Evolutionary conservation across 2,888 invertebrate species (phyloP).

Genomic region (Pachliopta kotzebuea): DNA sequence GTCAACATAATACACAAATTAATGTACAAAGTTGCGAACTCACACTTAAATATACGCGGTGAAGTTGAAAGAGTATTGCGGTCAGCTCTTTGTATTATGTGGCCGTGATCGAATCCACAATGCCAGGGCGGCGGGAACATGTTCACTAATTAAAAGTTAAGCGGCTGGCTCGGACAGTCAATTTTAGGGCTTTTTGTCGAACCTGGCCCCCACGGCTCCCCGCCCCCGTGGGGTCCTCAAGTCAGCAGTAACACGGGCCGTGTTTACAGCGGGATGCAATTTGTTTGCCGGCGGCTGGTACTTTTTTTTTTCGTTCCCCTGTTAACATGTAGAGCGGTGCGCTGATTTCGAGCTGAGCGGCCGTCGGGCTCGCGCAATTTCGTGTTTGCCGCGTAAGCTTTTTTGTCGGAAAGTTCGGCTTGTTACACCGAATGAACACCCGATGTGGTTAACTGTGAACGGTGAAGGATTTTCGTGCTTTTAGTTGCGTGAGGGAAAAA

Average conservation of each 20-base stretch:
- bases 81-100: conserved; percentile 31
- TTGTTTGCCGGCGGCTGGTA: conserved; percentile 29
- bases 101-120: conserved; percentile 11
- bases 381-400: conserved; percentile 7
- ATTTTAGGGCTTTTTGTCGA: conserved; percentile 55
- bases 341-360: conserved; percentile 18
- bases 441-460: not conserved
- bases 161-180: conserved; percentile 57
- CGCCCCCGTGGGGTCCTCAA: conserved; percentile 21
- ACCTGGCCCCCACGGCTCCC: conserved; percentile 12
- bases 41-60: no score
- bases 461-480: not conserved
- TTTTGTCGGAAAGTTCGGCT: conserved; percentile 4
- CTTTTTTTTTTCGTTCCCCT: conserved; percentile 20
- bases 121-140: conserved; percentile 29
- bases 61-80: not conserved
- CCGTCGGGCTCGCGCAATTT: conserved; percentile 7
- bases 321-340: conserved; percentile 18
- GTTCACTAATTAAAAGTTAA: conserved; percentile 69
- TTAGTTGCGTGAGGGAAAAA: not conserved
- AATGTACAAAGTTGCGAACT: no score
- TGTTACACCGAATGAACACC: conserved; percentile 3
- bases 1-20: no score
- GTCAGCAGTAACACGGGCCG: conserved; percentile 26
- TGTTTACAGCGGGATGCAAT: conserved; percentile 32